Evolutionary conservation across 1,140 invertebrate genomes (phyloP).

Genomic region (Bombus pyrosoma): DNA sequence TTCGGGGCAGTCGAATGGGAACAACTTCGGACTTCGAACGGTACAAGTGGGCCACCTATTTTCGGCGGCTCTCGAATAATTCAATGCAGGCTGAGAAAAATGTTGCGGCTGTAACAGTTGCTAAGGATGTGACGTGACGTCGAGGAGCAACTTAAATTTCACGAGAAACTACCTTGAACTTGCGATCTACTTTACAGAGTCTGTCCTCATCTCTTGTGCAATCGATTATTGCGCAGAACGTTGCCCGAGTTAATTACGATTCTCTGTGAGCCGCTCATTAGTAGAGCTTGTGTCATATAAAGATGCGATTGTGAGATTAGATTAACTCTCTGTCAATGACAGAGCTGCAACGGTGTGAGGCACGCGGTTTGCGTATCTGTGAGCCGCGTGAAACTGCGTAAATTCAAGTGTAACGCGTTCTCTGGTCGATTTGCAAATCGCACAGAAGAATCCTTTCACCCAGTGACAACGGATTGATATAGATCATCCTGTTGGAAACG

Average conservation of each 20-base stretch:
- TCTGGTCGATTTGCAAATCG: slow-evolving; percentile 11
- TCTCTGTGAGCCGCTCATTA: background rate
- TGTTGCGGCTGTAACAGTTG: background rate
- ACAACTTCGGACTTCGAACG: slow-evolving; percentile 6
- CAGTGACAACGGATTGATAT: background rate
- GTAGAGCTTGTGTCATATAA: background rate
- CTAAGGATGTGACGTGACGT: background rate
- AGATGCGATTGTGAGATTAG: background rate
- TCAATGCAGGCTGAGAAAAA: slow-evolving; percentile 16
- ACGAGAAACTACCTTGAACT: slow-evolving; percentile 1
- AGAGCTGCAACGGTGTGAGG: background rate
- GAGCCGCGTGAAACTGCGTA: slow-evolving; percentile 6
- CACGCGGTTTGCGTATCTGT: background rate
- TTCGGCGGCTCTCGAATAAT: slow-evolving; percentile 31
- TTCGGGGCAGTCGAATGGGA: background rate
- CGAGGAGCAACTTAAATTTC: background rate
- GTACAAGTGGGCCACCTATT: slow-evolving; percentile 16
- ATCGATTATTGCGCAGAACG: background rate
- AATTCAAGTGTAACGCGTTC: background rate
- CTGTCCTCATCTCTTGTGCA: background rate
- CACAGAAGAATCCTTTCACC: slow-evolving; percentile 24
- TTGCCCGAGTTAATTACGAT: slow-evolving; percentile 22
- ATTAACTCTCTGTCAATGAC: background rate
- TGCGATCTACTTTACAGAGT: background rate
- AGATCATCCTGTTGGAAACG: slow-evolving; percentile 5